phyloP scores from a whole-genome alignment of 2,888 invertebrate species.

The Nemoura dubitans region DNA sequence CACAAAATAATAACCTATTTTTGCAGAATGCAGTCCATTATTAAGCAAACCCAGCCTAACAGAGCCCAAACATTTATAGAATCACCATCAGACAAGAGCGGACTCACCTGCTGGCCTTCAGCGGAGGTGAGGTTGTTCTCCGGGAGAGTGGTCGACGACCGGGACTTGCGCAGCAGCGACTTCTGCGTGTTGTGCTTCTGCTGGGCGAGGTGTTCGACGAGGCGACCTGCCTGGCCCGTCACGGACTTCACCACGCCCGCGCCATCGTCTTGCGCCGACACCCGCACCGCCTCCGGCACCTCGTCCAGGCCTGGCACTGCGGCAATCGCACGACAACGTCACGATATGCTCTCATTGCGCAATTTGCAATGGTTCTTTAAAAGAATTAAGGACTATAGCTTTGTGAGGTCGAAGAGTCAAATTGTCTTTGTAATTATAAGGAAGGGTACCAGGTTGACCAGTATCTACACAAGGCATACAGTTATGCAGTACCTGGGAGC shows the following conservation, averaged over 20 bases:
- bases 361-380: too few species aligned
- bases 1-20: too few species aligned
- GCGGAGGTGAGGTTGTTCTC: slow-evolving; percentile 66
- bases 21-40: too few species aligned
- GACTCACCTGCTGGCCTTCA: slow-evolving; percentile 65
- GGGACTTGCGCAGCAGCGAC: slow-evolving; percentile 64
- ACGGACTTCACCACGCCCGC: slow-evolving; percentile 54
- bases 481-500: too few species aligned
- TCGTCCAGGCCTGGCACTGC: slow-evolving; percentile 62
- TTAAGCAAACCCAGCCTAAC: too few species aligned
- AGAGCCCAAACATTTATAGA: too few species aligned
- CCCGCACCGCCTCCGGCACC: slow-evolving; percentile 68
- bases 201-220: slow-evolving; percentile 48
- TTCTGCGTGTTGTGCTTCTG: slow-evolving; percentile 59
- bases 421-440: too few species aligned
- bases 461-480: too few species aligned
- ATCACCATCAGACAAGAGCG: too few species aligned
- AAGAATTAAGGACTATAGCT: too few species aligned
- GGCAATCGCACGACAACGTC: slow-evolving; percentile 42
- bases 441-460: too few species aligned
- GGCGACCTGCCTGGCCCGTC: slow-evolving; percentile 46
- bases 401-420: too few species aligned
- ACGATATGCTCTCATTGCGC: background rate
- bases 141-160: slow-evolving; percentile 62
- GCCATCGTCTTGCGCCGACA: slow-evolving; percentile 59